Percentiles rank a stretch among this genome's conserved stretches.
Conservation (phyloP, 2,888 invertebrate species). For the Marronus borbonicus region DNA sequence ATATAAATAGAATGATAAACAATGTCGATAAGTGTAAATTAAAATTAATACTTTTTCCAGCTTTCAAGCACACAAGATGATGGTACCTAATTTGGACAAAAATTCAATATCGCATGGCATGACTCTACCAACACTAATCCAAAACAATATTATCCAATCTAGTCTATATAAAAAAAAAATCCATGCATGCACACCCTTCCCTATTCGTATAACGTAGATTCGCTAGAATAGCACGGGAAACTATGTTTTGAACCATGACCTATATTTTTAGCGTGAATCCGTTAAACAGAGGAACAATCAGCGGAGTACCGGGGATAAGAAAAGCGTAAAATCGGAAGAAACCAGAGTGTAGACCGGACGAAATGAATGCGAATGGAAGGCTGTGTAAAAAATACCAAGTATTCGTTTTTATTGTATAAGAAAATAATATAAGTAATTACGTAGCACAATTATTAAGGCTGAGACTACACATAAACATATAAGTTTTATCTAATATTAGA, state of each 20-base stretch:
- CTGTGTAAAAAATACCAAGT: constrained; percentile 49
- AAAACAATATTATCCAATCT: constrained; percentile 20
- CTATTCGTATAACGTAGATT: constrained; percentile 34
- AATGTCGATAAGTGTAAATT: constrained; percentile 31
- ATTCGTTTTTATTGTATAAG: constrained; percentile 24
- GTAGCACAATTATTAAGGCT: constrained; percentile 45
- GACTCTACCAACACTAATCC: constrained; percentile 27
- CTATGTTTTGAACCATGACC: constrained; percentile 8
- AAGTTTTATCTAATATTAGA: neutral
- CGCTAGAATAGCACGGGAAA: constrained; percentile 3
- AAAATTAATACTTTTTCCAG: constrained; percentile 55
- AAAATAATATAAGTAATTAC: constrained; percentile 6
- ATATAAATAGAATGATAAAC: constrained; percentile 1
- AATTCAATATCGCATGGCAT: constrained; percentile 46
- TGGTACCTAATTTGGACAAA: constrained; percentile 55
- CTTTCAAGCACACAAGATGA: constrained; percentile 55
- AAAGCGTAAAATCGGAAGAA: constrained; percentile 44
- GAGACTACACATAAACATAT: constrained; percentile 38
- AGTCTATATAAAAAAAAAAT: constrained; percentile 17
- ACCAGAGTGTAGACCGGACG: constrained; percentile 40
- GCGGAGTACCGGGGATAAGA: constrained; percentile 49
- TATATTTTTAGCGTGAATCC: constrained; percentile 54
- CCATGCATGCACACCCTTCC: constrained; percentile 33
- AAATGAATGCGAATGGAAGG: constrained; percentile 38
- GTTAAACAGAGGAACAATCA: constrained; percentile 50